Percentiles rank a stretch among this genome's conserved stretches.
Conservation (phyloP, 2,888 invertebrate genomes). For the Scaptomyza cyrtandrae region DNA sequence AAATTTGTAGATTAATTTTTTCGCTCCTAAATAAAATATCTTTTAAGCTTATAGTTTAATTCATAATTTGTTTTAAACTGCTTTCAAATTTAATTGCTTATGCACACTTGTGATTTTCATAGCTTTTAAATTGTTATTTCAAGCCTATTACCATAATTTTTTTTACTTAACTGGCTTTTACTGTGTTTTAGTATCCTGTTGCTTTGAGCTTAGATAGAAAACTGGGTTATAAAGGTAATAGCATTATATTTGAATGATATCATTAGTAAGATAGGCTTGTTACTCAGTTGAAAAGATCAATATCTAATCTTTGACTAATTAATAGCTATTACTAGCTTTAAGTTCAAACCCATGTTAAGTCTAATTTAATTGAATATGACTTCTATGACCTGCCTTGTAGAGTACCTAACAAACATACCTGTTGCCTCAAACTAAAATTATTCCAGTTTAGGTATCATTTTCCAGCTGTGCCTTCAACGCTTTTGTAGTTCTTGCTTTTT, state of each 20-base stretch:
- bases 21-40: too few relatives aligned
- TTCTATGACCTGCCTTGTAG: conserved; percentile 6
- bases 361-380: too few relatives aligned
- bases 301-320: background rate
- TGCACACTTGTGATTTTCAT: background rate
- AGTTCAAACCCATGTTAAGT: background rate
- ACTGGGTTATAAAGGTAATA: too few relatives aligned
- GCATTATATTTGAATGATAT: too few relatives aligned
- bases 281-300: background rate
- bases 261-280: too few relatives aligned
- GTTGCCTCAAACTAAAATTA: conserved; percentile 1
- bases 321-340: background rate
- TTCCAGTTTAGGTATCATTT: conserved; percentile 28
- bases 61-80: background rate
- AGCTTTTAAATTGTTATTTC: background rate
- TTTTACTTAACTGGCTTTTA: background rate
- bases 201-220: background rate
- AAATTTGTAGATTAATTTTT: too few relatives aligned
- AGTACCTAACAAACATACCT: conserved; percentile 10
- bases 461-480: conserved; percentile 55
- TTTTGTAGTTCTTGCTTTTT: conserved; percentile 28
- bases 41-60: too few relatives aligned
- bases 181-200: background rate
- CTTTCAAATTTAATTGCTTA: background rate
- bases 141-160: background rate